A percentile compares a stretch with the other conserved stretches of the same genome.
phyloP scores from a whole-genome alignment of 1,140 invertebrate species.

The Scaptomyza graminum region DNA sequence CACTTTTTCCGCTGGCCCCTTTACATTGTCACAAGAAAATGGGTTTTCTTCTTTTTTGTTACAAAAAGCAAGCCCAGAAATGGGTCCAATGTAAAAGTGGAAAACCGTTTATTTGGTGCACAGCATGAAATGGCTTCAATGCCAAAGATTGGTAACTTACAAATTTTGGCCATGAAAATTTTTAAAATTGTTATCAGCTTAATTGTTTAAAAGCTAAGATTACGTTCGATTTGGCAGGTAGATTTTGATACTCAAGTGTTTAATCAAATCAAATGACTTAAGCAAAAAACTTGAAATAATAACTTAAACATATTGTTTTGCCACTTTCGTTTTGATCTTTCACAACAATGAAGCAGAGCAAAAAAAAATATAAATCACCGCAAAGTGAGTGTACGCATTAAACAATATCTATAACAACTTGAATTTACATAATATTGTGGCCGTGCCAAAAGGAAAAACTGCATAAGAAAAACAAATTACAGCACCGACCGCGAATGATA shows the following conservation, averaged over 20 bases:
- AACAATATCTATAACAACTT: slow-evolving; percentile 48
- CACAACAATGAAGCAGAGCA: slow-evolving; percentile 17
- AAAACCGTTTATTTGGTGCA: slow-evolving; percentile 34
- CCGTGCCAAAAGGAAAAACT: slow-evolving; percentile 40
- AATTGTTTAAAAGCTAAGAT: slow-evolving; percentile 2
- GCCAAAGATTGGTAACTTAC: slow-evolving; percentile 23
- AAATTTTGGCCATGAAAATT: slow-evolving; percentile 4
- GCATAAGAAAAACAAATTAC: slow-evolving; percentile 42
- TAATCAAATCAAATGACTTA: slow-evolving; percentile 65
- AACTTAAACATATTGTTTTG: background rate
- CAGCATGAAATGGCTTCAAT: slow-evolving; percentile 24
- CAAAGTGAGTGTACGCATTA: slow-evolving; percentile 36
- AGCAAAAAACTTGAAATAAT: slow-evolving; percentile 61
- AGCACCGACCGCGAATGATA: slow-evolving; percentile 18
- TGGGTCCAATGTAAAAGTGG: slow-evolving; percentile 32
- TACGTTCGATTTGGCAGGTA: background rate
- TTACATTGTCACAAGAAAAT: slow-evolving; percentile 14
- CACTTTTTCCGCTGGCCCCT: slow-evolving; percentile 39
- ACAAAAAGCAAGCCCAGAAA: background rate
- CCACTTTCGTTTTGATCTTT: slow-evolving; percentile 28
- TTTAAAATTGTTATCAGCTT: background rate
- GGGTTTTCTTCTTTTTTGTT: no score
- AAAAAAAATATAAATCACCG: slow-evolving; percentile 14
- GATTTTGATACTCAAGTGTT: slow-evolving; percentile 2
- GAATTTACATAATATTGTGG: slow-evolving; percentile 55